phyloP scores from a whole-genome alignment of 2,797 vertebrate species.

The Arctocebus calabarensis region DNA sequence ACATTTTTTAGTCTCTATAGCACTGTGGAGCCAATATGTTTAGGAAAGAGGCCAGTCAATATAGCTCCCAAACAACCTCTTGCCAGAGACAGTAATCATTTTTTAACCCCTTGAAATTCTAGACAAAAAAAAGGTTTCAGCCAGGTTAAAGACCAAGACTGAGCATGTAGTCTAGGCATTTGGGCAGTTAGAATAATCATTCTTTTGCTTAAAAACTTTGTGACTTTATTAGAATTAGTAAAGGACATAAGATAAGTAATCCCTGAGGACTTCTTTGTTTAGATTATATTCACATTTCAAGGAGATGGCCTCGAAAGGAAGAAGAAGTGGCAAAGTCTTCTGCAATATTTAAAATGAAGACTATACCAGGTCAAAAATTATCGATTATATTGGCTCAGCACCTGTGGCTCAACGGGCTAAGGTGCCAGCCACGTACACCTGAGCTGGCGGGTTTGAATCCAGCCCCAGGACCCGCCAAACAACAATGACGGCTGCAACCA shows the following conservation, averaged over 20 bases:
- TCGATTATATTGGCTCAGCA: too few species aligned
- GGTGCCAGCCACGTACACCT: too few species aligned
- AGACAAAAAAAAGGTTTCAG: background rate
- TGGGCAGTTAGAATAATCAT: background rate
- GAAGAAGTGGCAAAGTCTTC: background rate
- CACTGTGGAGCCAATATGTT: constrained; percentile 15
- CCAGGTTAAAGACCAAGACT: background rate
- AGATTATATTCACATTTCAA: background rate
- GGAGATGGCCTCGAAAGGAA: background rate
- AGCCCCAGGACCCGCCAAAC: too few species aligned
- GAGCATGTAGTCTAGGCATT: background rate
- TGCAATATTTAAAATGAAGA: constrained; percentile 44
- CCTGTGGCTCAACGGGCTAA: too few species aligned
- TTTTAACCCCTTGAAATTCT: constrained; percentile 50
- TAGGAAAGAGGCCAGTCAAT: constrained; percentile 44
- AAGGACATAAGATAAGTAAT: background rate
- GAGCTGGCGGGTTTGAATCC: too few species aligned
- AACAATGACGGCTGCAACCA: too few species aligned
- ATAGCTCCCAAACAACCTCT: background rate
- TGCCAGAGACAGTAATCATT: background rate
- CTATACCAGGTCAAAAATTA: background rate
- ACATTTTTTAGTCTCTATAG: constrained; percentile 21
- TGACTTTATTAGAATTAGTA: constrained; percentile 46
- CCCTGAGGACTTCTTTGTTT: background rate
- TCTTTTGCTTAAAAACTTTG: background rate